Evolutionary conservation across 2,797 vertebrate species (phyloP).

Genomic region (Neomorphus geoffroyi): DNA sequence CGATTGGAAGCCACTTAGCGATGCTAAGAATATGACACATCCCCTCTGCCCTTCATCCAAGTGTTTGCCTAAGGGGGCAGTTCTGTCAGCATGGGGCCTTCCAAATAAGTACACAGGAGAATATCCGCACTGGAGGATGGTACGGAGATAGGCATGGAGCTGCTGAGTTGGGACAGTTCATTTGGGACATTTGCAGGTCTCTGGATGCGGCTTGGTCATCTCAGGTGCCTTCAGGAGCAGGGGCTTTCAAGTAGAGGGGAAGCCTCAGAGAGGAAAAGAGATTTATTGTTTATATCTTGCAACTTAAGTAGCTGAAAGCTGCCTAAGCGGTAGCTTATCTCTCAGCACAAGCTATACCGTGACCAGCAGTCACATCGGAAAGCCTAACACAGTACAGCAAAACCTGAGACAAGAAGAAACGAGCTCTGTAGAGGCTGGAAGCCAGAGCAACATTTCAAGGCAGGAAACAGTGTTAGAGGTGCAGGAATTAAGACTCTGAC

Average conservation of each 20-base stretch:
- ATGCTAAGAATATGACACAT: neutral
- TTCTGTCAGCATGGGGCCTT: neutral
- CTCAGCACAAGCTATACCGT: neutral
- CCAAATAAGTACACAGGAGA: neutral
- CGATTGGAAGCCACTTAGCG: neutral
- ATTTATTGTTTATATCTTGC: neutral
- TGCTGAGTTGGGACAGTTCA: neutral
- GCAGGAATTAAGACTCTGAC: neutral
- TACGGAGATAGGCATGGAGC: neutral
- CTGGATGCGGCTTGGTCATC: neutral
- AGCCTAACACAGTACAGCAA: neutral
- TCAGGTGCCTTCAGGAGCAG: neutral
- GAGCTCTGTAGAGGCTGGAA: neutral
- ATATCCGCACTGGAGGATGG: neutral
- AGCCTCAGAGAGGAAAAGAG: neutral
- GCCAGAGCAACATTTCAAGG: neutral
- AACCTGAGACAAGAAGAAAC: neutral
- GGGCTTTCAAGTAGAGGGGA: neutral
- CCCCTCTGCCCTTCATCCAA: neutral
- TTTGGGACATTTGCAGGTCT: neutral
- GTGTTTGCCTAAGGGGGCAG: neutral
- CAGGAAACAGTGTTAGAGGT: neutral
- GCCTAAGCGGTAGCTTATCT: slow-evolving; percentile 36
- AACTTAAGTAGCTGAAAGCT: neutral
- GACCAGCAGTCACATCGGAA: neutral